Evolutionary conservation across 1,140 invertebrate genomes (phyloP), one percentile per base, ranked within the genome.

Genomic region (Colletes gigas): DNA sequence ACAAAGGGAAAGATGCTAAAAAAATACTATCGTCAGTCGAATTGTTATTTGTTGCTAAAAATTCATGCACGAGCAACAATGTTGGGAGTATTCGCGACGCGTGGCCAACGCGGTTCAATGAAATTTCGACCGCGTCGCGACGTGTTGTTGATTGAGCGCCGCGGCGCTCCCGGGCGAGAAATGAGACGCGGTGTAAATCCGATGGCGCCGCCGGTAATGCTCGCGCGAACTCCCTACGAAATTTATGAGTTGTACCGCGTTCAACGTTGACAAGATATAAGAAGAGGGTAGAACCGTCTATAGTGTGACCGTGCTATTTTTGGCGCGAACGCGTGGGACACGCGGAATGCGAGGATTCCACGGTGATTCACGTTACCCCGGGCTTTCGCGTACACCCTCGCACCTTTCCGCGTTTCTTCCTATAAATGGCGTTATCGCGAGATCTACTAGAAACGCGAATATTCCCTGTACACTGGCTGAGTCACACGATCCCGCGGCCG

Each of bases 231-330:
- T 17, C 57, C 30, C 57, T 47, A 41, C 60, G 10, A 52, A 78
- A 78, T 83, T 78, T 83, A 83, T 69, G 15, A 15, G 39, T 69
- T 41, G 62, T 72, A 77, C 68, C 63, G 55, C 41, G 19, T 59
- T 74, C 30, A 72, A 83, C 72, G 66, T 78, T 80, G 67, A 76
- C 50, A 68, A 54, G 21, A 69, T 65, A 78, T 75, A 83, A 73
- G 55, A 78, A 84, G 69, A 44, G 52, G 72, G 63, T 52, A 55
- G 69, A 57, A 57, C 19, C 55, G 74, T 59, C 69, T 80, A 59
- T 59, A 72, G 66, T 78, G 59, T 85, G 82, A 78, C 84, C 63
- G 52, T 72, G 77, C 44, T 85, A 86, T 86, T 86, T 86, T 78
- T 68, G 60, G 57, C 70, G 50, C 59, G 54, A 74, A 70, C 60